Conservation (phyloP, 2,113 vertebrate species). For the Megatriorchis doriae region DNA sequence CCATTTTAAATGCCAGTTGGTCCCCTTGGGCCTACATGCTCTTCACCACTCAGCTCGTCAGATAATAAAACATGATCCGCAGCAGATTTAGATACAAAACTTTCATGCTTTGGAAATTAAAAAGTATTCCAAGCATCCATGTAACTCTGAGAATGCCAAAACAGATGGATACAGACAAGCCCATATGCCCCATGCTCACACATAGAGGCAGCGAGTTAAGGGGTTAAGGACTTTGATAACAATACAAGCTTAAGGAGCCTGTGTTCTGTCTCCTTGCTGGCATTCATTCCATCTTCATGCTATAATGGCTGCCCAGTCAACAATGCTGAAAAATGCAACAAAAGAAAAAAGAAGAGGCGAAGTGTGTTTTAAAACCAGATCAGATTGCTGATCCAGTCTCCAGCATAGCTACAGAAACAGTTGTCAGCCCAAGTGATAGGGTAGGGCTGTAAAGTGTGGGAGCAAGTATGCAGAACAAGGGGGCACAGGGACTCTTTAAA, state of each 20-base stretch:
- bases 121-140: conserved; percentile 7
- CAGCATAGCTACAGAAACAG: conserved; percentile 19
- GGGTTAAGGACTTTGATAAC: not conserved
- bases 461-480: conserved; percentile 23
- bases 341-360: not conserved
- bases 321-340: not conserved
- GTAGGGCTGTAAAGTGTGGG: conserved; percentile 24
- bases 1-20: not conserved
- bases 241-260: not conserved
- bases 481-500: not conserved
- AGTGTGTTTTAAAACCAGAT: not conserved
- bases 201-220: not conserved
- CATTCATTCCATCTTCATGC: not conserved
- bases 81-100: not conserved
- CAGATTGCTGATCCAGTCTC: not conserved
- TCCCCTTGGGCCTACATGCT: not conserved
- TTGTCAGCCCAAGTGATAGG: conserved; percentile 29
- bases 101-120: conserved; percentile 10
- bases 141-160: conserved; percentile 4
- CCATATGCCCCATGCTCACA: not conserved
- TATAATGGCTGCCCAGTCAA: not conserved
- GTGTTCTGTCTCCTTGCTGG: not conserved
- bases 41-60: not conserved
- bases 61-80: not conserved
- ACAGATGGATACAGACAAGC: not conserved